phyloP scores from a whole-genome alignment of 2,797 vertebrate genomes.

The Diplodus sargus region DNA sequence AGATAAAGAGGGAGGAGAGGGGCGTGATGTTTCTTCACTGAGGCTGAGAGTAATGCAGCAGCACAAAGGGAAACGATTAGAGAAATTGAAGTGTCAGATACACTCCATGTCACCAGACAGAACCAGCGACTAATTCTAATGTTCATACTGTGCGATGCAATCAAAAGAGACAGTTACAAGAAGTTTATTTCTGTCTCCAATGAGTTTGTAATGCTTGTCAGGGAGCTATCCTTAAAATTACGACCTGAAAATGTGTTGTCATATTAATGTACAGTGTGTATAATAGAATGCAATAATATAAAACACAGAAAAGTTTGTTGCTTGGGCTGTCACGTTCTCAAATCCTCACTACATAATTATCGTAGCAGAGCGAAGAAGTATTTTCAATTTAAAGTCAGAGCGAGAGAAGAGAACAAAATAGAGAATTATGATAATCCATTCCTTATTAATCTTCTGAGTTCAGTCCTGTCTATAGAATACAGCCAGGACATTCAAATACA shows the following conservation, averaged over 20 bases:
- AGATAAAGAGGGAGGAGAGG: slow-evolving; percentile 11
- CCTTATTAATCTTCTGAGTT: not conserved
- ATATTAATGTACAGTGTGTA: not conserved
- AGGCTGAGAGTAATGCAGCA: slow-evolving; percentile 18
- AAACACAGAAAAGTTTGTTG: not conserved
- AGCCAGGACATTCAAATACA: not conserved
- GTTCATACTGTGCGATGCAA: slow-evolving; percentile 12
- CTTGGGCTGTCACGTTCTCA: too few relatives aligned
- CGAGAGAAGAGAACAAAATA: not conserved
- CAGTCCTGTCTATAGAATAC: not conserved
- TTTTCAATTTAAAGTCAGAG: not conserved
- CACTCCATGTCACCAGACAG: not conserved
- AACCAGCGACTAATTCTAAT: slow-evolving; percentile 17
- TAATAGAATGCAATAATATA: not conserved
- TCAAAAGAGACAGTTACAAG: not conserved
- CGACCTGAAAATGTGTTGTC: not conserved
- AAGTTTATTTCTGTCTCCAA: not conserved
- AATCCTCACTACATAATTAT: too few relatives aligned
- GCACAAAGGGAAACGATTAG: slow-evolving; percentile 35
- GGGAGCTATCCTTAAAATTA: not conserved
- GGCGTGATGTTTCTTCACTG: slow-evolving; percentile 9
- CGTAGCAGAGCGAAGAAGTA: not conserved
- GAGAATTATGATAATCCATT: not conserved
- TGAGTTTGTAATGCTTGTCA: not conserved
- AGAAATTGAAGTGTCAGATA: slow-evolving; percentile 17